Base-by-base conservation (phyloP, 2,797 vertebrate species). In the Propithecus perrieri region DNA sequence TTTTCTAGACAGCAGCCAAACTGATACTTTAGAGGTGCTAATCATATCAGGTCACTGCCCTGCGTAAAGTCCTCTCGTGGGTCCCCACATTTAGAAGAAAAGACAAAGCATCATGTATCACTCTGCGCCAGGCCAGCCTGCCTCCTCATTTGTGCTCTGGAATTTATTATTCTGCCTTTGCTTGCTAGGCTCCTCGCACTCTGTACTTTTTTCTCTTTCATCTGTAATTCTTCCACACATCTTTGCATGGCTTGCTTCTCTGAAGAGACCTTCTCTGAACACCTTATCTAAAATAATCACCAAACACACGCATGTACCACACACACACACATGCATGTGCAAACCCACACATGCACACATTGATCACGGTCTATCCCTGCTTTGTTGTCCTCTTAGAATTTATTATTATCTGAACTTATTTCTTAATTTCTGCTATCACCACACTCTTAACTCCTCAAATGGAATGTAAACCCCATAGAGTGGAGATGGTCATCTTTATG, bases 281-380 rank as follows among this genome's bases (percentile, higher is more conserved):
- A 74, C 4, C 24, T 88, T 88, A 38, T 57, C 38, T 89, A 85
- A 91, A 91, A 74, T 5, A 94, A 7, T 78, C 53, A 17, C 35
- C 35, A 30, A 46, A 84, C 46, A 67, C 35, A 35, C n/a, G 53
- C 10, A 33, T 9, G 10, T 14, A 43, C 38, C 14, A 50, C 4
- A 18, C 41, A n/a, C 41, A 6, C 67, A 33, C 50, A 35, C 74
- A 53, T 11, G 30, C 28, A 75, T 33, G 15, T 24, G 46, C 18
- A 20, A 6, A 61, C 5, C 28, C 1, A n/a, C 0, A 2, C 26
- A 15, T 35, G 53, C 9, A 48, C 5, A 41, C 2, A 30, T 18
- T 18, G 15, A 74, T 18, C 79, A 67, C 33, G 28, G 2, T 50
- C 5, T 43, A 33, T 17, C 17, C 53, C 3, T 61, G 41, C n/a